Evolutionary conservation across 2,888 invertebrate species (phyloP), one percentile per base, ranked within the genome.

Genomic region (Bombylius discolor): DNA sequence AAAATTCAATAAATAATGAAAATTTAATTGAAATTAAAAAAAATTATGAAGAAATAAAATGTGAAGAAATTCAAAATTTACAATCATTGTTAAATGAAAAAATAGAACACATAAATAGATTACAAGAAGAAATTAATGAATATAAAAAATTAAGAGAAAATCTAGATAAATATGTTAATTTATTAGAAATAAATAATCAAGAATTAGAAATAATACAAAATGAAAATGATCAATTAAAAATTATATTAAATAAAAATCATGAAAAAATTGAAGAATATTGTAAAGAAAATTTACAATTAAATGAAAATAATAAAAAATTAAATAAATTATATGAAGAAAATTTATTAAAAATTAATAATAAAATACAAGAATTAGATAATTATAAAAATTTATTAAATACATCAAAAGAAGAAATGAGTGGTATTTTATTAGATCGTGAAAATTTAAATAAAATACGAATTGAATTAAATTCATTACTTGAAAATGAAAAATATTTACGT

Each of bases 101-200:
- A 23, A 23, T 3, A 2, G 23, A 23, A 23, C 23, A 23, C 3
- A 23, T 23, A 23, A 36, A 36, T 8, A 36, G 9, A 8, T 42
- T 55, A 13, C 50, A 12, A 11, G 51, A 47, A 8, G 36, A 36
- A 36, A 36, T 36, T 36, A 9, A 42, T 11, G 52, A 59, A 51
- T 59, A 56, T 32, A 45, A 53, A 42, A 56, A 45, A 31, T 48
- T 59, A 48, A 14, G 36, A 5, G 52, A 55, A 12, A 59, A 59
- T 45, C 56, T 53, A 39, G 54, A 58, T 14, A 53, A 52, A 32
- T 58, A 58, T 39, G 53, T 58, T 5, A 33, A 34, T 5, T 44
- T 56, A 8, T 39, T 58, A 4, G 56, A 58, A 32, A 49, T 51
- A 32, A 58, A 56, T 12, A 56, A 53, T 23, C 49, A 53, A 14